Percentiles rank a stretch among this genome's conserved stretches.
phyloP scores from a whole-genome alignment of 2,888 invertebrate species.

The Germaria angustata region DNA sequence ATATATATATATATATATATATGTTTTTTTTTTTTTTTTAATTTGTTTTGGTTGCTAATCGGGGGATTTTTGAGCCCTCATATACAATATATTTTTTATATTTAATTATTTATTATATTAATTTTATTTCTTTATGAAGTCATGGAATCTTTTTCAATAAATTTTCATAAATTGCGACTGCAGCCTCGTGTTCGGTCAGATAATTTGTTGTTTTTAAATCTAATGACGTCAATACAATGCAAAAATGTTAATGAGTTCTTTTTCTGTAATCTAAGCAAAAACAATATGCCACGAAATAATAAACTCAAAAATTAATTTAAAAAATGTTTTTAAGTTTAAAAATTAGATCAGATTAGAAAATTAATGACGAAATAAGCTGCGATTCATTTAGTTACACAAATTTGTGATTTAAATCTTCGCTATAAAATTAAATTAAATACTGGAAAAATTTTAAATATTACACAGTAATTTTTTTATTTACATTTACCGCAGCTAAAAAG shows the following conservation, averaged over 20 bases:
- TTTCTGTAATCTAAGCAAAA: background rate
- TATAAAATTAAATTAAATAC: too few relatives aligned
- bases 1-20: too few relatives aligned
- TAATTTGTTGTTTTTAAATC: background rate
- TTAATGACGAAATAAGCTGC: too few relatives aligned
- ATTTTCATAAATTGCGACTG: background rate
- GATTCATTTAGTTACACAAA: too few relatives aligned
- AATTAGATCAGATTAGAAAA: too few relatives aligned
- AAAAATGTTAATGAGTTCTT: background rate
- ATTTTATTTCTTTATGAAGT: background rate
- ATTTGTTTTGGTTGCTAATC: background rate
- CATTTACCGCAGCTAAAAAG: too few relatives aligned
- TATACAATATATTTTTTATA: background rate
- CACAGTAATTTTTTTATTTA: too few relatives aligned
- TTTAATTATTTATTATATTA: conserved; percentile 20
- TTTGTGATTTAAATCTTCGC: too few relatives aligned
- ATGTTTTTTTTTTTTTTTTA: background rate
- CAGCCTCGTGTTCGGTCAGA: background rate
- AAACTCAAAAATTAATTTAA: background rate
- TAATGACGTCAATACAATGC: conserved; percentile 25
- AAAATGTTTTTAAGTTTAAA: background rate
- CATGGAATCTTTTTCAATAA: conserved; percentile 33
- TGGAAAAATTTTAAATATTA: too few relatives aligned
- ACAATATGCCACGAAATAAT: background rate
- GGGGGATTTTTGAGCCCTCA: background rate